Percentiles rank a stretch among this genome's conserved stretches.
Evolutionary conservation across 53 echinoderm and acorn worm genomes (phyloP).

Genomic region (Echinometra lucunter): DNA sequence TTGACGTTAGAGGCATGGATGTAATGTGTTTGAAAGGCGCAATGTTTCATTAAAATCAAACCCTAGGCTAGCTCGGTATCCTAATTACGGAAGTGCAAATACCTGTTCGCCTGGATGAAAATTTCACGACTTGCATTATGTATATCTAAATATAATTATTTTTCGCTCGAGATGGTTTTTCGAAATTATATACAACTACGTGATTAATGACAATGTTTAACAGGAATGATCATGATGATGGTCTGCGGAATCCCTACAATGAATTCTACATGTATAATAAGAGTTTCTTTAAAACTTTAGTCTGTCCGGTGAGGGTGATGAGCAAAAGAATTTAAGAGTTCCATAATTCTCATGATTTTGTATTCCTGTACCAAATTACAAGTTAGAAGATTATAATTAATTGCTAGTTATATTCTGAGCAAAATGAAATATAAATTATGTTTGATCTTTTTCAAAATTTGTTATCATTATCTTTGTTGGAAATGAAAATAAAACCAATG

Average conservation of each 20-base stretch:
- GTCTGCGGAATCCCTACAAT: too few species aligned
- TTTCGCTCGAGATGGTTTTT: background rate
- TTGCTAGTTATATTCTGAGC: background rate
- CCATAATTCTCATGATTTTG: background rate
- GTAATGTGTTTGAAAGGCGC: conserved; percentile 37
- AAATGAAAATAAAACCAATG: too few species aligned
- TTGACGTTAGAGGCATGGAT: background rate
- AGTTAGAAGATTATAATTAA: background rate
- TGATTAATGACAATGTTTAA: background rate
- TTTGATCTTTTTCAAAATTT: too few species aligned
- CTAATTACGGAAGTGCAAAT: conserved; percentile 41
- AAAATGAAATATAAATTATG: background rate
- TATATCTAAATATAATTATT: conserved; percentile 17
- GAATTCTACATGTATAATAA: background rate
- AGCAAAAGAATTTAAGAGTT: background rate
- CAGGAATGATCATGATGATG: background rate
- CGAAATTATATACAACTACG: background rate
- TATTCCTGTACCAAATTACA: background rate
- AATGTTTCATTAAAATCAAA: conserved; percentile 33
- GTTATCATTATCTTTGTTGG: too few species aligned
- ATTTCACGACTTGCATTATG: conserved; percentile 4
- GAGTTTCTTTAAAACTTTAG: background rate
- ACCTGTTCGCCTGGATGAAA: background rate
- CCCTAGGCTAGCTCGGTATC: background rate
- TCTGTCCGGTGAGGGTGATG: background rate